phyloP scores from a whole-genome alignment of 2,888 invertebrate genomes.

The Acanthosepion pharaonis region DNA sequence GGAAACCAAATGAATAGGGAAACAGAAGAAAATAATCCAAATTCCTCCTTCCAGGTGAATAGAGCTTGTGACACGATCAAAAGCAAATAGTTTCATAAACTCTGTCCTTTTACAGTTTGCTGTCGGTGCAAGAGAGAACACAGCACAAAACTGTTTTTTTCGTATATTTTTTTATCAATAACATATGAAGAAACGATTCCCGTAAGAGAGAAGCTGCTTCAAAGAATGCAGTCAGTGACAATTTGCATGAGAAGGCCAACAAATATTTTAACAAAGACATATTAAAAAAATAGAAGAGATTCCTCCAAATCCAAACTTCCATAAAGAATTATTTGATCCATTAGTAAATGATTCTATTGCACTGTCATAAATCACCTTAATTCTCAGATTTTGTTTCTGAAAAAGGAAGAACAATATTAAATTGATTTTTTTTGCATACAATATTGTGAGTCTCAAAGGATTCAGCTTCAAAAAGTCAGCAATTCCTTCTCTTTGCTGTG shows the following conservation, averaged over 20 bases:
- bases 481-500: conserved; percentile 35
- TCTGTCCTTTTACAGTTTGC: not conserved
- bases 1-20: not conserved
- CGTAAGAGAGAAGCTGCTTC: not conserved
- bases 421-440: not conserved
- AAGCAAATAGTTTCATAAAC: conserved; percentile 9
- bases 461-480: not conserved
- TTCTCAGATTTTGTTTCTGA: too few relatives aligned
- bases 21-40: not conserved
- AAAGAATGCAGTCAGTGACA: not conserved
- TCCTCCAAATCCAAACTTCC: not conserved
- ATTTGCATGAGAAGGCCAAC: not conserved
- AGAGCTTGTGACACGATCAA: not conserved
- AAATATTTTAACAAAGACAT: not conserved
- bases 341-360: not conserved
- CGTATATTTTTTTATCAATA: not conserved
- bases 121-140: not conserved
- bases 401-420: not conserved
- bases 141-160: not conserved
- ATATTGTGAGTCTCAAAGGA: not conserved
- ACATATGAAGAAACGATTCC: not conserved
- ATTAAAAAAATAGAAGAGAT: not conserved
- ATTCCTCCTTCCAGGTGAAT: not conserved
- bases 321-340: not conserved
- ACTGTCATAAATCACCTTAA: not conserved